Evolutionary conservation across 2,113 vertebrate genomes (phyloP), one percentile per base, ranked within the genome.

Genomic region (Channa argus): DNA sequence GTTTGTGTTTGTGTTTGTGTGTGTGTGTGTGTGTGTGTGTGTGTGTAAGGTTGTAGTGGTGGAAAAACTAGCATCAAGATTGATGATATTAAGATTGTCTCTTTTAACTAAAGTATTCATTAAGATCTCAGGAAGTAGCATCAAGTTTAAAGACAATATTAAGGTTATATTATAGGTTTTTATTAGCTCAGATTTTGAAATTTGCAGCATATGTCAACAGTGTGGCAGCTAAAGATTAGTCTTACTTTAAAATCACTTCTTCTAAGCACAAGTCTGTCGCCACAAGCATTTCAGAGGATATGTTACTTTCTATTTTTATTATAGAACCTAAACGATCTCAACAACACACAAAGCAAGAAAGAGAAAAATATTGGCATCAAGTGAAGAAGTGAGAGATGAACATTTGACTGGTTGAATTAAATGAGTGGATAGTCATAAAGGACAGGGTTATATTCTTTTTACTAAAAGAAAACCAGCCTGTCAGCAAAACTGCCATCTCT

Each of bases 401-500:
- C n/a, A n/a, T 24, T 24, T 3, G 44, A 24, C 1, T 5, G 55
- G 33, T 11, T 53, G 34, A 44, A 6, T 46, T 6, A 39, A 24
- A 66, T 9, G 45, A 64, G 43, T 0, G n/a, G 37, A 51, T 52
- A 3, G 12, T 12, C 8, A 46, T 39, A 14, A 55, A 60, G 67
- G 50, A 51, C n/a, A 2, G 52, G 45, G 15, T 53, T 41, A n/a
- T 33, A 13, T 52, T 14, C 10, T 44, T 63, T 39, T 6, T 12
- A n/a, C 33, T 1, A n/a, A n/a, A 38, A 52, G 72, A 59, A 37
- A 68, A 77, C 65, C 50, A 63, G 59, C 4, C 55, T 46, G 80
- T 74, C 80, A 71, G 63, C 85, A 72, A 24, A 59, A 37, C 70
- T 55, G 12, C 8, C 61, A 71, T 37, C 45, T 34, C 24, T 59